Base-by-base conservation (phyloP, 1,140 invertebrate species). In the Coenobita brevimanus region DNA sequence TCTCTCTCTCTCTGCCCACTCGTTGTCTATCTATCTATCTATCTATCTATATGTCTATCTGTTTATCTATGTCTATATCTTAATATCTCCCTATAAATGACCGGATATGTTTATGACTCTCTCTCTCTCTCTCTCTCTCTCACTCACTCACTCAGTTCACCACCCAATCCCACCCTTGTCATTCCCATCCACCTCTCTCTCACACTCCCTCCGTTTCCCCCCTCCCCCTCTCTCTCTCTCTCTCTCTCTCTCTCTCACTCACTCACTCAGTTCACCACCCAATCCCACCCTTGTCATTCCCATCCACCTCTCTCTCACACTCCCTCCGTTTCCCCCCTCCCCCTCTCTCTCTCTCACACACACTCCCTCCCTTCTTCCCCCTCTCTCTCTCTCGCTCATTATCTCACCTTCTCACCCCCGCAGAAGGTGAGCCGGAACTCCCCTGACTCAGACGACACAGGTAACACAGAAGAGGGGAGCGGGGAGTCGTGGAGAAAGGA, bases 401-500 rank as follows among this genome's bases (percentile, higher is more conserved):
- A n/a, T n/a, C n/a, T n/a, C n/a, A n/a, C n/a, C n/a, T n/a, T n/a
- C n/a, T n/a, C n/a, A n/a, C n/a, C 41, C 30, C 46, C 10, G 17
- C 79, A 83, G 90, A 78, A 82, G 30, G 89, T 86, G 88, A 90
- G 79, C 89, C 89, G 60, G 89, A 91, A 50, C 92, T 97, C 94
- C 1, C 96, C 96, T 33, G 96, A 97, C 89, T 97, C 96, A 2
- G 96, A 97, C 89, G 91, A 91, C 69, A 91, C 91, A 0, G 91
- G 90, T 54, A 89, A 91, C 69, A 91, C 85, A 17, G 91, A 92
- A 67, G 86, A 82, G 64, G 80, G 80, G 1, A 88, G 86, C 57
- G 91, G 90, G 97, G 92, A 96, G 96, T 13, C 95, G 95, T 90
- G 95, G 95, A 0, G 96, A 95, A 1, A 96, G 96, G 96, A 97